A percentile compares a stretch with the other conserved stretches of the same genome.
Evolutionary conservation across 2,797 vertebrate genomes (phyloP).

Genomic region (Lophius americanus): DNA sequence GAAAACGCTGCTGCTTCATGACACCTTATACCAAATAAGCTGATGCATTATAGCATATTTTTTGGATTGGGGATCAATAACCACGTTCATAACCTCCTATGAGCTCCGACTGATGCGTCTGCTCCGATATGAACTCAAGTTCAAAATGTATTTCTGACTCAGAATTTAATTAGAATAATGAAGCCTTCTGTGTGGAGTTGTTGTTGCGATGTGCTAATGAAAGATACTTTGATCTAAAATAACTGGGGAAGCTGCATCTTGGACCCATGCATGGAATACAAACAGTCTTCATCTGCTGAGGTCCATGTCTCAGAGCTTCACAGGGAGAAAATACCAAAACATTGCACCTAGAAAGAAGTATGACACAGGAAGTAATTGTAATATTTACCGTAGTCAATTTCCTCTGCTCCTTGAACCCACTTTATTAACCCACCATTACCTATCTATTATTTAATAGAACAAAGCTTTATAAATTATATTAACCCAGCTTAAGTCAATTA

Average conservation of each 20-base stretch:
- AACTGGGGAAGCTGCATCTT: conserved; percentile 48
- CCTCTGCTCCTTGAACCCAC: neutral
- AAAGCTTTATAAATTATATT: no score
- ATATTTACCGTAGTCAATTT: conserved; percentile 9
- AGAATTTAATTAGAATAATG: conserved; percentile 69
- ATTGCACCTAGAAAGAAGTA: conserved; percentile 6
- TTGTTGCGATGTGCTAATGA: conserved; percentile 73
- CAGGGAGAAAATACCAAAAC: neutral
- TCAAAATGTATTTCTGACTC: conserved; percentile 63
- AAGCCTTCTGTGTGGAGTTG: conserved; percentile 55
- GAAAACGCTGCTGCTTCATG: neutral
- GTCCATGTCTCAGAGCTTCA: conserved; percentile 18
- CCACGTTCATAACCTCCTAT: neutral
- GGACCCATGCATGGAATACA: conserved; percentile 44
- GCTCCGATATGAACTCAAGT: conserved; percentile 25
- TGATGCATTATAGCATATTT: neutral
- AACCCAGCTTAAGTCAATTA: neutral
- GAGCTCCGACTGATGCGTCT: neutral
- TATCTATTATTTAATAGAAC: neutral
- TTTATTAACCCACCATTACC: conserved; percentile 13
- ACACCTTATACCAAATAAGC: neutral
- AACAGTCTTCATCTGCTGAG: conserved; percentile 23
- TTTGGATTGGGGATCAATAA: conserved; percentile 12
- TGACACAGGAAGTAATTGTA: no score
- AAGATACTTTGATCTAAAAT: conserved; percentile 74